A percentile compares a stretch with the other conserved stretches of the same genome.
These are phyloP conservation scores for Parapristionchus giblindavisi DNA, from an alignment of 2,888 invertebrate genomes.

Conservation along the genomic window DNA sequence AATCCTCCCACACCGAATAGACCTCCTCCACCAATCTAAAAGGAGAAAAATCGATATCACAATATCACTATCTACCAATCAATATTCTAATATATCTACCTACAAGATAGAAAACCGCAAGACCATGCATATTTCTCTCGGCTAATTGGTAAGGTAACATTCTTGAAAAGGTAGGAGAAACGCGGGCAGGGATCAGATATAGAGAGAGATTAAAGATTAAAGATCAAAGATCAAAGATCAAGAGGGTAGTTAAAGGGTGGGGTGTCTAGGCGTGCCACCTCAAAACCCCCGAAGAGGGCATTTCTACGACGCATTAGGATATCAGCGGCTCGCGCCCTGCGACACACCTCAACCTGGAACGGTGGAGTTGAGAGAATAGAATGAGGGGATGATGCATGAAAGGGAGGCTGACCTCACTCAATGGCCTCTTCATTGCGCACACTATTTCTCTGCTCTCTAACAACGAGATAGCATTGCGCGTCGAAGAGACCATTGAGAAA, in stretches of 20 bases:
- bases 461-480: no score
- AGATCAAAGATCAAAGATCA: no score
- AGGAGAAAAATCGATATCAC: neutral
- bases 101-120: no score
- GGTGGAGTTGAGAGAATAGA: slow-evolving; percentile 19
- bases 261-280: slow-evolving; percentile 28
- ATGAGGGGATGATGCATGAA: no score
- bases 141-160: neutral
- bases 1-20: slow-evolving; percentile 65
- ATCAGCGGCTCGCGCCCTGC: slow-evolving; percentile 61
- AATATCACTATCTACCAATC: neutral
- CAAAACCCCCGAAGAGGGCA: slow-evolving; percentile 53
- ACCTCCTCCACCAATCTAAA: slow-evolving; percentile 61
- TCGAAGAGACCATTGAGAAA: no score
- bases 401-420: no score
- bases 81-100: neutral
- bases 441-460: no score
- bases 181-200: slow-evolving; percentile 9
- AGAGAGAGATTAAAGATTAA: slow-evolving; percentile 12
- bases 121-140: no score
- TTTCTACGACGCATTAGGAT: slow-evolving; percentile 62
- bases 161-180: slow-evolving; percentile 4
- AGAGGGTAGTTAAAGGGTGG: no score
- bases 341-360: slow-evolving; percentile 63
- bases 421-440: no score